These are phyloP conservation scores for Mobula birostris DNA, from an alignment of 2,113 vertebrate species.

Conservation along the genomic window DNA sequence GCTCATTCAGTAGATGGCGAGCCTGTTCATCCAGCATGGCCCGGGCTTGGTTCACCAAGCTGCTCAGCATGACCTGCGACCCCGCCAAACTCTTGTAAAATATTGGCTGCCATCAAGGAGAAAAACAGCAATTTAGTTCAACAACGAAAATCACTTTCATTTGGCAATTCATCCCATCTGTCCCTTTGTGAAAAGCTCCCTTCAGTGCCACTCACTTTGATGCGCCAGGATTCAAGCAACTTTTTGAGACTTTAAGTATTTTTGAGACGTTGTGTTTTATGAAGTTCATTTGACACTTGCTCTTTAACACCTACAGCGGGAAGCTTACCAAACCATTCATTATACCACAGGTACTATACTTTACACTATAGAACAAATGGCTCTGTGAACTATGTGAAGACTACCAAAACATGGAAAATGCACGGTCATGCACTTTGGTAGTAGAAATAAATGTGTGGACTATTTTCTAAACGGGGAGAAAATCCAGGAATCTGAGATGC, in stretches of 20 bases:
- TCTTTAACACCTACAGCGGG: no score
- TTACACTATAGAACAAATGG: neutral
- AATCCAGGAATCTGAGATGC: no score
- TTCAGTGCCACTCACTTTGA: neutral
- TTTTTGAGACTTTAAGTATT: neutral
- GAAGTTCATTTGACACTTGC: no score
- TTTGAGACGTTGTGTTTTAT: neutral
- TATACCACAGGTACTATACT: neutral
- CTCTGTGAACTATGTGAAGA: neutral
- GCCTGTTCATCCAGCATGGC: slow-evolving; percentile 88
- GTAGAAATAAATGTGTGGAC: no score
- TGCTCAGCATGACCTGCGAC: slow-evolving; percentile 90
- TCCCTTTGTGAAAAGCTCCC: neutral
- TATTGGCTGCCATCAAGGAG: slow-evolving; percentile 54
- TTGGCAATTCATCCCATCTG: neutral
- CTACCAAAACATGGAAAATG: neutral
- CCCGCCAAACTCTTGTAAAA: slow-evolving; percentile 87
- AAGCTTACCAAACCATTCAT: neutral
- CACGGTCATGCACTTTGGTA: no score
- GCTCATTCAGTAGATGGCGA: slow-evolving; percentile 75
- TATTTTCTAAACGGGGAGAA: no score
- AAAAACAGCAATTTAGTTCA: neutral
- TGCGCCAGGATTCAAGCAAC: neutral
- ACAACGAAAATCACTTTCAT: neutral
- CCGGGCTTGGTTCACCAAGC: slow-evolving; percentile 80